Evolutionary conservation across 2,888 invertebrate species (phyloP).

Genomic region (Clitarchus hookeri): DNA sequence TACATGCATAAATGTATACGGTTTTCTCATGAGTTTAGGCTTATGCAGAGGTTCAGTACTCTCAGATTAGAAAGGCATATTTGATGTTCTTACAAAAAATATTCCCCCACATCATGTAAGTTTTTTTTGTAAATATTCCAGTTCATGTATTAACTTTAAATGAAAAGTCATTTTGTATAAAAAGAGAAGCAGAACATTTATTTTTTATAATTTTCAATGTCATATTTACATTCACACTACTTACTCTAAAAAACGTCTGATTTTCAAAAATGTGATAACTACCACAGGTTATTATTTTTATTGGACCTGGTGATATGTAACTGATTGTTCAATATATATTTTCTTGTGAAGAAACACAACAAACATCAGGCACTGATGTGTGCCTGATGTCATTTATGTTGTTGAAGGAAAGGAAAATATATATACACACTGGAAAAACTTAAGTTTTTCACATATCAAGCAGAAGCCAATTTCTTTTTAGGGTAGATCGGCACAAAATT

Average conservation of each 20-base stretch:
- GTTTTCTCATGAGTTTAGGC: too few species aligned
- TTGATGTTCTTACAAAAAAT: too few species aligned
- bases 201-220: constrained; percentile 36
- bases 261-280: constrained; percentile 18
- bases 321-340: constrained; percentile 39
- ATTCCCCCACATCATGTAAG: too few species aligned
- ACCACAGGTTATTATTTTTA: constrained; percentile 16
- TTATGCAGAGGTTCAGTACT: too few species aligned
- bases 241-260: constrained; percentile 30
- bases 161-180: constrained; percentile 20
- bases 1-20: too few species aligned
- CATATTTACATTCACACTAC: constrained; percentile 36
- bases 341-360: neutral
- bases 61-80: too few species aligned
- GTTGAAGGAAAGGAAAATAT: neutral
- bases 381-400: neutral
- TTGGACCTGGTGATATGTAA: constrained; percentile 40
- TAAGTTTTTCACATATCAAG: neutral
- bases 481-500: neutral
- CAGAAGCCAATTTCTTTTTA: neutral
- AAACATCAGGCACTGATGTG: neutral
- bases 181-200: constrained; percentile 44
- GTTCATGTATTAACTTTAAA: neutral
- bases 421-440: neutral
- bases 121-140: too few species aligned